Evolutionary conservation across 2,888 invertebrate genomes (phyloP).

Genomic region (Mantis religiosa): DNA sequence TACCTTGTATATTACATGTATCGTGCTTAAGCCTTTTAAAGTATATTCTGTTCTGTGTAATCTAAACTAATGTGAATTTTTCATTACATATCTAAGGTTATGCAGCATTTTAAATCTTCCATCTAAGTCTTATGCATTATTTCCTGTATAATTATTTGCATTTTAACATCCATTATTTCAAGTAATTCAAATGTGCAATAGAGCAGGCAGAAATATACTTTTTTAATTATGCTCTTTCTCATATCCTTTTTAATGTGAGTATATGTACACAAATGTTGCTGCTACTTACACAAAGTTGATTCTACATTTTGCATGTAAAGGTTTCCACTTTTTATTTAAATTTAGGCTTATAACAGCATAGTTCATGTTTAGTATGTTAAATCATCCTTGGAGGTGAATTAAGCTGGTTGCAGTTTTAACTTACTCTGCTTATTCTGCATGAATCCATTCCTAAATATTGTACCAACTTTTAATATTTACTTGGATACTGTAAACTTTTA

Average conservation of each 20-base stretch:
- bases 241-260: neutral
- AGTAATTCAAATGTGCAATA: neutral
- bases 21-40: neutral
- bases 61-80: neutral
- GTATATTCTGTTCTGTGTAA: neutral
- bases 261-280: neutral
- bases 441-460: neutral
- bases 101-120: neutral
- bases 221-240: neutral
- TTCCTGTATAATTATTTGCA: neutral
- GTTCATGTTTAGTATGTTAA: too few relatives aligned
- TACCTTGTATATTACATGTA: neutral
- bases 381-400: too few relatives aligned
- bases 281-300: neutral
- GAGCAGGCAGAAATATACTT: neutral
- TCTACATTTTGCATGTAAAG: too few relatives aligned
- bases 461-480: neutral
- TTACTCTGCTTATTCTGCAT: neutral
- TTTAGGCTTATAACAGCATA: too few relatives aligned
- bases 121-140: neutral
- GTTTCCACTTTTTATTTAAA: too few relatives aligned
- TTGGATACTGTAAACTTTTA: too few relatives aligned
- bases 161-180: neutral
- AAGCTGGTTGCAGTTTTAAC: too few relatives aligned
- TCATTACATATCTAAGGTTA: neutral